phyloP scores from a whole-genome alignment of 2,797 vertebrate genomes.

The Tenualosa ilisha region DNA sequence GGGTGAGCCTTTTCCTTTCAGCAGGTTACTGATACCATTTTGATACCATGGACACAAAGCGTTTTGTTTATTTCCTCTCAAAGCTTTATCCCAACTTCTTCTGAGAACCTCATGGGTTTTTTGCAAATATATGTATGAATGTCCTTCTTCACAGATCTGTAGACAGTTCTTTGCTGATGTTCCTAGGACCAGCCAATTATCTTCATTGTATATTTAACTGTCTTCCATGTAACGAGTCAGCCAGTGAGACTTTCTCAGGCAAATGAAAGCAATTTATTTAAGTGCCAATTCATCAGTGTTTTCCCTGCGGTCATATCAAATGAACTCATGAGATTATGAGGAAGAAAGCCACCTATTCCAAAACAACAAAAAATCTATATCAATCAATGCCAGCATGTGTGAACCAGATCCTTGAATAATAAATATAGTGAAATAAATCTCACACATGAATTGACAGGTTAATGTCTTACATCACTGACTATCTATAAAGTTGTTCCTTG shows the following conservation, averaged over 20 bases:
- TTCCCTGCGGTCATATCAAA: neutral
- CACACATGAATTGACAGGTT: neutral
- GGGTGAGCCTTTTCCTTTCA: neutral
- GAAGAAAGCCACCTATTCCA: neutral
- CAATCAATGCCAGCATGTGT: neutral
- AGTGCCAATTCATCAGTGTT: conserved; percentile 4
- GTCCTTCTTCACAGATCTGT: neutral
- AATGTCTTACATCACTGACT: neutral
- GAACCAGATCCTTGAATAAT: neutral
- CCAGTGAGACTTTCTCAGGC: neutral
- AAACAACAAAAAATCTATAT: neutral
- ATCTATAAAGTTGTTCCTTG: neutral
- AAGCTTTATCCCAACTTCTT: neutral
- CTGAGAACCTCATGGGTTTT: neutral
- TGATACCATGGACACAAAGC: neutral
- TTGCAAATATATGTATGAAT: neutral
- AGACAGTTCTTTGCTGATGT: neutral
- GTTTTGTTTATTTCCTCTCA: neutral
- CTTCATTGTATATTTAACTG: neutral
- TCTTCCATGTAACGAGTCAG: too few relatives aligned
- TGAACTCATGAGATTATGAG: neutral
- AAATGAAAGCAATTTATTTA: neutral
- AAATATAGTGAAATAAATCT: neutral
- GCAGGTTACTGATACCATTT: neutral
- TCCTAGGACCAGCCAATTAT: too few relatives aligned